A percentile compares a stretch with the other conserved stretches of the same genome.
These are phyloP conservation scores for Lissocephala sabroskyi DNA, from an alignment of 2,888 invertebrate species.

Conservation along the genomic window DNA sequence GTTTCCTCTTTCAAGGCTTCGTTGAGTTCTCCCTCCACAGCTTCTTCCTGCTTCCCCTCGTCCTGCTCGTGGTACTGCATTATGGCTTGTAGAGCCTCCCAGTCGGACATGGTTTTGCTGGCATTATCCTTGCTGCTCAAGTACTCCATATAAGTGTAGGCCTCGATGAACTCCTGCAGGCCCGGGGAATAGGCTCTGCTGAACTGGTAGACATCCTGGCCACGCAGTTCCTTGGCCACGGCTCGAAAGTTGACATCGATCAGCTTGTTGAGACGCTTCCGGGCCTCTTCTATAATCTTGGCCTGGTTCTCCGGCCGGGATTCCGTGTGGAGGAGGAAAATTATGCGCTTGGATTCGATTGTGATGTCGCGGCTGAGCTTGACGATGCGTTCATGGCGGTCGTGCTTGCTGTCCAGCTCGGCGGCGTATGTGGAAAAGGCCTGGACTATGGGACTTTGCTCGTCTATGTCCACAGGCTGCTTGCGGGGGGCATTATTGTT, in stretches of 20 bases:
- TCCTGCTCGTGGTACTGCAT: conserved; percentile 71
- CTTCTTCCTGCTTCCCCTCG: conserved; percentile 7
- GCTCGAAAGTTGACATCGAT: conserved; percentile 74
- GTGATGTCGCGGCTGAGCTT: conserved; percentile 88
- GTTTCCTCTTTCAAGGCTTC: conserved; percentile 1
- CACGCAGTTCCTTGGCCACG: conserved; percentile 83
- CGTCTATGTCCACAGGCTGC: conserved; percentile 38
- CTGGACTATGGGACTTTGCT: conserved; percentile 62
- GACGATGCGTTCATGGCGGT: conserved; percentile 86
- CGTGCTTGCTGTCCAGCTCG: conserved; percentile 84
- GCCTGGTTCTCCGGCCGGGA: conserved; percentile 75
- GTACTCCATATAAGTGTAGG: conserved; percentile 83
- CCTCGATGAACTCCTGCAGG: conserved; percentile 88
- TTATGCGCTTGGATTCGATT: conserved; percentile 91
- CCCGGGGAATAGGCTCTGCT: conserved; percentile 79
- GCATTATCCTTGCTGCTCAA: conserved; percentile 69
- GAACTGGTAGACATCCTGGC: conserved; percentile 81
- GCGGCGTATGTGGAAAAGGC: conserved; percentile 77
- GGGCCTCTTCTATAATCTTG: conserved; percentile 77
- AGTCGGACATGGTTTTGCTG: conserved; percentile 75
- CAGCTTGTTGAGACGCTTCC: conserved; percentile 78
- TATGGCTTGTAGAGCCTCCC: conserved; percentile 75
- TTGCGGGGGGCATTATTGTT: conserved; percentile 32
- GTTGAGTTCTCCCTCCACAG: neutral
- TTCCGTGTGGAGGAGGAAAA: conserved; percentile 87